phyloP scores from a whole-genome alignment of 1,140 invertebrate genomes.

The Scaptomyza hsui region DNA sequence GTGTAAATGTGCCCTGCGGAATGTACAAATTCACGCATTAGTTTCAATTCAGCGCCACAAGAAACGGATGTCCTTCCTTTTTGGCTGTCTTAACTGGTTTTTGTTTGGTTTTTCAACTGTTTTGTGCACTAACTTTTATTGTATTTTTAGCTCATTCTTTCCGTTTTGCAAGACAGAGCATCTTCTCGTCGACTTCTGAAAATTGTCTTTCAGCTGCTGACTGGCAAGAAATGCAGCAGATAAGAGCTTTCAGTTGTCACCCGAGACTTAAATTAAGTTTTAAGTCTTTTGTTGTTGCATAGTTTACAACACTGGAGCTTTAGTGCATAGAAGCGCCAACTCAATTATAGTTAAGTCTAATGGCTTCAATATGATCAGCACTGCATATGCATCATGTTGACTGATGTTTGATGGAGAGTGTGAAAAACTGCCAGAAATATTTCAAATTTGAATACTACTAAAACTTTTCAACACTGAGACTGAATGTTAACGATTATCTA shows the following conservation, averaged over 20 bases:
- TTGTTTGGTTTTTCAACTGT: neutral
- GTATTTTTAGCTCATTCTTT: neutral
- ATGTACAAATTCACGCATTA: constrained; percentile 51
- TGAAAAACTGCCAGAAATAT: too few relatives aligned
- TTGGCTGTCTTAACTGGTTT: constrained; percentile 4
- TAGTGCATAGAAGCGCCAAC: neutral
- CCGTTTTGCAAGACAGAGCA: neutral
- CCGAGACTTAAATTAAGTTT: constrained; percentile 35
- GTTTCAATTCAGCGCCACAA: constrained; percentile 19
- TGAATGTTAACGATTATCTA: too few relatives aligned
- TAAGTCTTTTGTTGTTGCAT: constrained; percentile 17
- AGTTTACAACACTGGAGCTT: neutral
- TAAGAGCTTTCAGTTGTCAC: constrained; percentile 32
- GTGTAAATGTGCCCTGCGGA: constrained; percentile 11
- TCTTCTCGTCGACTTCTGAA: neutral
- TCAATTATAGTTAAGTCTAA: constrained; percentile 15
- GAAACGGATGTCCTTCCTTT: neutral
- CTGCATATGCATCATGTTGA: too few relatives aligned
- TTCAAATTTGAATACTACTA: too few relatives aligned
- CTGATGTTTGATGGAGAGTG: too few relatives aligned
- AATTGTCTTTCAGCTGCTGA: constrained; percentile 5
- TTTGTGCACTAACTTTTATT: neutral
- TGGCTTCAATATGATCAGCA: too few relatives aligned
- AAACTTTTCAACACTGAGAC: too few relatives aligned
- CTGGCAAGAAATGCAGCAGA: constrained; percentile 20